phyloP scores from a whole-genome alignment of 2,888 invertebrate genomes.

The Deroplatys truncata region DNA sequence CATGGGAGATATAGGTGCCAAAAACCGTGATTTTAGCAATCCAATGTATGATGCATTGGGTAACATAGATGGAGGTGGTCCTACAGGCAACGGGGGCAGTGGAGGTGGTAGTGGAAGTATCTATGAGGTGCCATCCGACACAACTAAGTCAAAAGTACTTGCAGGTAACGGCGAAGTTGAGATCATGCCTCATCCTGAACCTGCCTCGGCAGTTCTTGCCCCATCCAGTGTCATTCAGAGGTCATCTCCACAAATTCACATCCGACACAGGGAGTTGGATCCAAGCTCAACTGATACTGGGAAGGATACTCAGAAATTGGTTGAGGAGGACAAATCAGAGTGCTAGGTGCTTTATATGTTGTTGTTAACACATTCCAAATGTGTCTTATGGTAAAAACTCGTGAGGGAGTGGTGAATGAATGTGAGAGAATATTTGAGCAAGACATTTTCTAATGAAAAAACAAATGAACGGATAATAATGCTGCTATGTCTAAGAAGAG shows the following conservation, averaged over 20 bases:
- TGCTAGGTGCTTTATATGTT: slow-evolving; percentile 36
- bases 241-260: slow-evolving; percentile 66
- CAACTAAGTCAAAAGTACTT: slow-evolving; percentile 56
- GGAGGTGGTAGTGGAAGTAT: slow-evolving; percentile 49
- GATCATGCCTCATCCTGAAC: slow-evolving; percentile 42
- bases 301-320: slow-evolving; percentile 86
- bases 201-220: slow-evolving; percentile 70
- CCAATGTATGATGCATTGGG: slow-evolving; percentile 90
- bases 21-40: slow-evolving; percentile 91
- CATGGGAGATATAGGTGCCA: slow-evolving; percentile 70
- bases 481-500: neutral
- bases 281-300: slow-evolving; percentile 80
- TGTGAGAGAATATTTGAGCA: neutral
- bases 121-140: slow-evolving; percentile 76
- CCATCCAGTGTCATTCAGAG: slow-evolving; percentile 78
- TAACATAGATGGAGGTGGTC: slow-evolving; percentile 32
- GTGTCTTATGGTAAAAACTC: neutral
- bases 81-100: slow-evolving; percentile 8
- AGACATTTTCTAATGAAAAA: neutral
- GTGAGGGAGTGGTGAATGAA: neutral
- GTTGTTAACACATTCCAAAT: neutral
- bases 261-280: slow-evolving; percentile 75
- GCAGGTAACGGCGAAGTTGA: slow-evolving; percentile 27
- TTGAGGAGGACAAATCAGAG: slow-evolving; percentile 77
- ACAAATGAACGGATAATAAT: neutral